phyloP scores from a whole-genome alignment of 2,797 vertebrate genomes.

The Trachurus trachurus region DNA sequence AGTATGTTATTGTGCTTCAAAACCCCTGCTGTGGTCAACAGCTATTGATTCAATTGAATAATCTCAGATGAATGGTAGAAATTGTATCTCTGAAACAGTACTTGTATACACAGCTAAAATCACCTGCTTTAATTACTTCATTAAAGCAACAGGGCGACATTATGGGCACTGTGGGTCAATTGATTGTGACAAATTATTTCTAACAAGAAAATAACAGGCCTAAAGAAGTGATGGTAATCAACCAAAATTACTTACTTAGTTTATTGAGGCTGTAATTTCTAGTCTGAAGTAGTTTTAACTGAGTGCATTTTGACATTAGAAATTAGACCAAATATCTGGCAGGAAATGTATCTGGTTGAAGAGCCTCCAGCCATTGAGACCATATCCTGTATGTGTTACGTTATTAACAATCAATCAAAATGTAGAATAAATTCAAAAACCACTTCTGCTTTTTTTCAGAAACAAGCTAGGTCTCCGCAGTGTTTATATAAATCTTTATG shows the following conservation, averaged over 20 bases:
- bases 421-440: constrained; percentile 44
- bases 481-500: neutral
- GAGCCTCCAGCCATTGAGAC: neutral
- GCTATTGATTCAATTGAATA: neutral
- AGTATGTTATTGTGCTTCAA: neutral
- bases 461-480: neutral
- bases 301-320: neutral
- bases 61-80: constrained; percentile 4
- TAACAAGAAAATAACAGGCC: neutral
- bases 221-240: neutral
- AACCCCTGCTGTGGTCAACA: neutral
- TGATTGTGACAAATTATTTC: neutral
- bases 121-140: constrained; percentile 21
- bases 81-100: neutral
- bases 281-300: too few relatives aligned
- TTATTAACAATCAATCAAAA: constrained; percentile 22
- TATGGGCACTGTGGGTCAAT: constrained; percentile 9
- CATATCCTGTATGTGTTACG: neutral
- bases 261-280: too few relatives aligned
- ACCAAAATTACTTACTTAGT: neutral
- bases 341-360: neutral
- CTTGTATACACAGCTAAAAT: neutral
- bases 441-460: neutral
- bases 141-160: constrained; percentile 17
- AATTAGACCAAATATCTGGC: constrained; percentile 1